Evolutionary conservation across 1,140 invertebrate genomes (phyloP).

Genomic region (Lordiphosa clarofinis): DNA sequence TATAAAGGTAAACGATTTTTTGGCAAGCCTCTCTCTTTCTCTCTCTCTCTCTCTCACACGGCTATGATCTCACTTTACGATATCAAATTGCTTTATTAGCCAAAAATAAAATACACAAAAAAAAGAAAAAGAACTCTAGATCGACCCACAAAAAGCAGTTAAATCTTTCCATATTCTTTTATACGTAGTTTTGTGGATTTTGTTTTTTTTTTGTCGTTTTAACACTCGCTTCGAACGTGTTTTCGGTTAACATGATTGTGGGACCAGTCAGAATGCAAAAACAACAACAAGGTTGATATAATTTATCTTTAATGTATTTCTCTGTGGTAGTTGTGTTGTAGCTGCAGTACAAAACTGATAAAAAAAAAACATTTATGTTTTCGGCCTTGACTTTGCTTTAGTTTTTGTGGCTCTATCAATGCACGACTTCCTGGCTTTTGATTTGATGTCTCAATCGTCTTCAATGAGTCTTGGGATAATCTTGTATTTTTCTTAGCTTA

Average conservation of each 20-base stretch:
- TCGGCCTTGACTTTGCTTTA: conserved; percentile 1
- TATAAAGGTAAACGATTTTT: conserved; percentile 45
- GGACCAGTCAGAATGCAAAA: conserved; percentile 23
- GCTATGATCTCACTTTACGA: conserved; percentile 72
- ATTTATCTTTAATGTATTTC: conserved; percentile 24
- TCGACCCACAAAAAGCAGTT: conserved; percentile 27
- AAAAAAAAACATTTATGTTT: conserved; percentile 3
- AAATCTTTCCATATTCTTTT: conserved; percentile 47
- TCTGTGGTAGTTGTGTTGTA: background rate
- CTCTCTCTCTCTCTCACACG: conserved; percentile 20
- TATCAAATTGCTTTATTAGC: conserved; percentile 74
- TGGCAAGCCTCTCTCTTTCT: conserved; percentile 12
- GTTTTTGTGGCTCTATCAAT: background rate
- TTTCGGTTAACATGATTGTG: conserved; percentile 36
- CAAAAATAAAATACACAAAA: conserved; percentile 40
- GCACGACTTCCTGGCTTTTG: background rate
- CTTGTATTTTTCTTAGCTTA: too few species aligned
- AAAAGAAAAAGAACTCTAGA: conserved; percentile 23
- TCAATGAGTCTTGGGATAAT: too few species aligned
- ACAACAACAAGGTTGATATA: conserved; percentile 25
- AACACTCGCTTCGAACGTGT: conserved; percentile 58
- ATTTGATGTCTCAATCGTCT: background rate
- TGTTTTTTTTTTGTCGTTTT: conserved; percentile 40
- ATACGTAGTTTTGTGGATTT: conserved; percentile 38
- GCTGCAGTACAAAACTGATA: conserved; percentile 2